Evolutionary conservation across 2,888 invertebrate genomes (phyloP), one percentile per base, ranked within the genome.

Genomic region (Heliconius ethilla): DNA sequence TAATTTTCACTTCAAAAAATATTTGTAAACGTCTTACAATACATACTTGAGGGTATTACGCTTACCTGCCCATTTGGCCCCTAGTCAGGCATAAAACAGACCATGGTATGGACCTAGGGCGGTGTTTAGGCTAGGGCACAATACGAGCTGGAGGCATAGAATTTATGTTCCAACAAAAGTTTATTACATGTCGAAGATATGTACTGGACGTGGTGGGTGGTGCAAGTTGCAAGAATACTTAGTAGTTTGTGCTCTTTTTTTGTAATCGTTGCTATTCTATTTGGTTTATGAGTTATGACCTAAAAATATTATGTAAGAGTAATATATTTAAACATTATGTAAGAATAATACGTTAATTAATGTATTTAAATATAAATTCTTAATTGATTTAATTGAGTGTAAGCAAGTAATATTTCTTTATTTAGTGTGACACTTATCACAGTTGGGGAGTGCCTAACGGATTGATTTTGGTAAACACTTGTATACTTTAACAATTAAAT

Each of bases 131-230:
- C 81, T 85, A 86, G 86, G 72, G 81, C 84, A 89, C 89, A 88
- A 88, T 89, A 87, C 87, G 83, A 84, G 90, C 89, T 86, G 79
- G 82, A 85, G 90, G 89, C 87, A 84, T 82, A 84, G 82, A 81
- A 76, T 89, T 90, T 88, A 89, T 86, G 84, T 85, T 85, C 88
- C 88, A 85, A 86, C 88, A 86, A 88, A 87, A 89, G 86, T 91
- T 91, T 92, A 91, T 91, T 90, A 87, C 91, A 82, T 79, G 84
- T 82, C 82, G 84, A 83, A 86, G 85, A 85, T 88, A 85, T 86
- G 83, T 85, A 80, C 81, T 80, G 81, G 81, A 81, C 81, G 78
- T 82, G 65, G 76, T 75, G 81, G 66, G 59, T 78, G 85, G 86
- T 79, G 15, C 78, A 83, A 84, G 82, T 74, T 78, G 65, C 11